Percentiles rank a stretch among this genome's conserved stretches.
Evolutionary conservation across 2,113 vertebrate species (phyloP).

Genomic region (Sisor rabdophorus): DNA sequence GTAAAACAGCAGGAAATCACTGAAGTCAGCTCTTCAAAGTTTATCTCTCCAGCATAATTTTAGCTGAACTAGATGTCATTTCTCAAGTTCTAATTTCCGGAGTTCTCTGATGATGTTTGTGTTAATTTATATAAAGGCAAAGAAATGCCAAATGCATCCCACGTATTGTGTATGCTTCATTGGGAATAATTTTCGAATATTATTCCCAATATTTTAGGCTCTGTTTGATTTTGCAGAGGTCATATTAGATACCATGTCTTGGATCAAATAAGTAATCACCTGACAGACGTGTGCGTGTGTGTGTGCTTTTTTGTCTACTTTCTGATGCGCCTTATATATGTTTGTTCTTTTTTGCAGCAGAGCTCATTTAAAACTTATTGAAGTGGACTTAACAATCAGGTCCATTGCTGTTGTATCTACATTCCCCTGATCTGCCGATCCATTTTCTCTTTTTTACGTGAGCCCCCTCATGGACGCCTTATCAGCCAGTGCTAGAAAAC

Average conservation of each 20-base stretch:
- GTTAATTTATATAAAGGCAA: background rate
- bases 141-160: background rate
- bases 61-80: background rate
- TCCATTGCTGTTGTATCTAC: slow-evolving; percentile 23
- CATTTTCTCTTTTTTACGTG: slow-evolving; percentile 14
- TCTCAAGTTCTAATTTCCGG: background rate
- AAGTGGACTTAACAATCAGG: slow-evolving; percentile 9
- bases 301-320: background rate
- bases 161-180: slow-evolving; percentile 30
- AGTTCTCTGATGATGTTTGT: background rate
- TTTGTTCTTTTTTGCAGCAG: slow-evolving; percentile 27
- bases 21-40: background rate
- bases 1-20: background rate
- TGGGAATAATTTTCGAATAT: slow-evolving; percentile 25
- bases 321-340: background rate
- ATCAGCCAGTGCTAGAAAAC: slow-evolving; percentile 58
- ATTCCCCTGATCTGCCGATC: slow-evolving; percentile 20
- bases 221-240: slow-evolving; percentile 9
- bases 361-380: slow-evolving; percentile 24
- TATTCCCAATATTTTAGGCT: slow-evolving; percentile 13
- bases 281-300: background rate
- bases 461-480: slow-evolving; percentile 68
- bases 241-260: slow-evolving; percentile 9
- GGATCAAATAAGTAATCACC: background rate
- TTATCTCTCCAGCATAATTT: slow-evolving; percentile 9